Percentiles rank a stretch among this genome's conserved stretches.
Conservation (phyloP, 1,140 invertebrate genomes). For the Aphelinus certus region DNA sequence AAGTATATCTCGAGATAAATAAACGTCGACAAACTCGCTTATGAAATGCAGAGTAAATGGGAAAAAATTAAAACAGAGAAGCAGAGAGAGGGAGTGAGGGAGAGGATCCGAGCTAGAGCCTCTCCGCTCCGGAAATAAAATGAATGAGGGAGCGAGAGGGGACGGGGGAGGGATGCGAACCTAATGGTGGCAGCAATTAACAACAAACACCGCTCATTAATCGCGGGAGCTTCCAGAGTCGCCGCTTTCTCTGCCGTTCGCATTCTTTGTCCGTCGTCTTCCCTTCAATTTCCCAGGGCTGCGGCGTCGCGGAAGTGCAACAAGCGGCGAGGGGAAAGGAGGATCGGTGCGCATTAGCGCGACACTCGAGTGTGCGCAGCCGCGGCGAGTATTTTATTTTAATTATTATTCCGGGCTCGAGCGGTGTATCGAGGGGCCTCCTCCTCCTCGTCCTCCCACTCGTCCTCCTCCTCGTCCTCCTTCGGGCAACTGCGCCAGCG, state of each 20-base stretch:
- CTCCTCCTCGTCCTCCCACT: background rate
- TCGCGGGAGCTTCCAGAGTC: slow-evolving; percentile 48
- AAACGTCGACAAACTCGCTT: too few relatives aligned
- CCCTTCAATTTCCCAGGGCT: slow-evolving; percentile 20
- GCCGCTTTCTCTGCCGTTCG: background rate
- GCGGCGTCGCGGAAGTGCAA: background rate
- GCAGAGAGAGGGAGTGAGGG: slow-evolving; percentile 12
- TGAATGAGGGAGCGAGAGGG: slow-evolving; percentile 15
- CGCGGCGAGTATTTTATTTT: slow-evolving; percentile 30
- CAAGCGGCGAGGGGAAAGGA: slow-evolving; percentile 1
- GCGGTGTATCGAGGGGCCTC: slow-evolving; percentile 4
- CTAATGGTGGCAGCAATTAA: slow-evolving; percentile 67
- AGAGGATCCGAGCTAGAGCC: background rate
- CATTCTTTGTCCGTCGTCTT: background rate
- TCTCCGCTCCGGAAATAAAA: slow-evolving; percentile 12
- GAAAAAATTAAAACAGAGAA: slow-evolving; percentile 2
- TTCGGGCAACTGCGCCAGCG: background rate
- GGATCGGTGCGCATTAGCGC: slow-evolving; percentile 3
- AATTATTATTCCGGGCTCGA: slow-evolving; percentile 18
- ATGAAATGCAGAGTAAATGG: background rate
- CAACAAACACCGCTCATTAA: slow-evolving; percentile 68
- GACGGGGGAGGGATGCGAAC: slow-evolving; percentile 57
- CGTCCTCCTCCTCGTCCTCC: background rate
- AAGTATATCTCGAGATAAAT: too few relatives aligned
- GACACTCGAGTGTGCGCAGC: background rate